Evolutionary conservation across 2,113 vertebrate genomes (phyloP).

Genomic region (Etia nguti): DNA sequence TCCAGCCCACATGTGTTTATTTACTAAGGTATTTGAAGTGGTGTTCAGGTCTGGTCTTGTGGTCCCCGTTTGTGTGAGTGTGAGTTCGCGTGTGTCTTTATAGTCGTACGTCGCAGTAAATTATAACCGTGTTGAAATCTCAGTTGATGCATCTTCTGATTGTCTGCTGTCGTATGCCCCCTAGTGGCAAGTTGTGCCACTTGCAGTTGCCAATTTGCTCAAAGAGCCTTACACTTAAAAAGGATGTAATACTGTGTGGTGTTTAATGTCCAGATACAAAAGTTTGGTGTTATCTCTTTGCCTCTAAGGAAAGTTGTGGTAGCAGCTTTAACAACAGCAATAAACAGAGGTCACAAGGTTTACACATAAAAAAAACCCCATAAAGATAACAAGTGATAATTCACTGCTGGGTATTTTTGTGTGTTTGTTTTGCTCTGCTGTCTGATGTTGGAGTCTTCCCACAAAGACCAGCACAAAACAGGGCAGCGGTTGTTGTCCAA

Average conservation of each 20-base stretch:
- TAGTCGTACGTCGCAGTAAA: not conserved
- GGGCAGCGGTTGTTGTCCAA: not conserved
- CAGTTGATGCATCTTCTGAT: not conserved
- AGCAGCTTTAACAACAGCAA: not conserved
- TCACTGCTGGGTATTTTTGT: not conserved
- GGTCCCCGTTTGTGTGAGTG: not conserved
- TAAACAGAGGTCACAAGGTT: not conserved
- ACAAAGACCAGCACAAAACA: not conserved
- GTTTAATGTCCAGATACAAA: not conserved
- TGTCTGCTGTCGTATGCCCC: not conserved
- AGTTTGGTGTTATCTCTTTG: not conserved
- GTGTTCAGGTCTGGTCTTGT: not conserved
- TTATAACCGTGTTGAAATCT: not conserved
- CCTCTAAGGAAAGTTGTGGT: not conserved
- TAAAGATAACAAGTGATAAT: not conserved
- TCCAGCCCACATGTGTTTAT: not conserved
- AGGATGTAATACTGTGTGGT: not conserved
- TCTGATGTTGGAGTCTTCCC: not conserved
- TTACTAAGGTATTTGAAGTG: not conserved
- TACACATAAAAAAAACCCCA: not conserved
- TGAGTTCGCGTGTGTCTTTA: not conserved
- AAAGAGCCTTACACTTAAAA: not conserved
- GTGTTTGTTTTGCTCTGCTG: not conserved
- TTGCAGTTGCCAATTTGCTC: not conserved
- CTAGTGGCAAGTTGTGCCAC: constrained; percentile 20